These are phyloP conservation scores for Chironomus tentans DNA, from an alignment of 2,888 invertebrate species.

Conservation along the genomic window DNA sequence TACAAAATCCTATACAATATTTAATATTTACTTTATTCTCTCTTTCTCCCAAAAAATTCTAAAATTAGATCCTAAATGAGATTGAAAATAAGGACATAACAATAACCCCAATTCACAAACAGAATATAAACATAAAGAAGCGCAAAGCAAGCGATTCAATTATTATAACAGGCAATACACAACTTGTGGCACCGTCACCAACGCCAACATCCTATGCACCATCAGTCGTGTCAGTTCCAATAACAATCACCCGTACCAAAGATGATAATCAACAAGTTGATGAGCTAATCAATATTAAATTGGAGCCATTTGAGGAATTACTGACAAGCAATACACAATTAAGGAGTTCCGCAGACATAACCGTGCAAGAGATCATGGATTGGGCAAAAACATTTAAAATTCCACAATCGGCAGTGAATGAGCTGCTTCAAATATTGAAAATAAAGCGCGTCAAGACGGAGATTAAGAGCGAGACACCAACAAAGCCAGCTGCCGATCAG, in stretches of 20 bases:
- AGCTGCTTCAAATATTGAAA: conserved; percentile 15
- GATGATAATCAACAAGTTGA: conserved; percentile 16
- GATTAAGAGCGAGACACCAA: conserved; percentile 5
- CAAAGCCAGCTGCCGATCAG: not conserved
- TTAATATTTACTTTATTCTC: no score
- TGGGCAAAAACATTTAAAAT: conserved; percentile 23
- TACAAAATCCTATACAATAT: not conserved
- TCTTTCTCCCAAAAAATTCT: not conserved
- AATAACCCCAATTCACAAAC: conserved; percentile 20
- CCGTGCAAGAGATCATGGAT: conserved; percentile 17
- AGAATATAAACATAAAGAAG: conserved; percentile 5
- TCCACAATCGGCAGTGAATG: conserved; percentile 17
- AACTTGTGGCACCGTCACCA: conserved; percentile 9
- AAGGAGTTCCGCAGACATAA: conserved; percentile 19
- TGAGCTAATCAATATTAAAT: conserved; percentile 20
- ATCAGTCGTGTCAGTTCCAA: not conserved
- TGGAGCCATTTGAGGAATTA: conserved; percentile 19
- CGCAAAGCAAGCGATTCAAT: conserved; percentile 18
- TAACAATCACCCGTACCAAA: conserved; percentile 14
- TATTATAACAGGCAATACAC: conserved; percentile 14
- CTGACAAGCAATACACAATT: conserved; percentile 10
- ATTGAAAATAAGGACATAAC: conserved; percentile 25
- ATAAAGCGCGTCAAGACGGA: conserved; percentile 18
- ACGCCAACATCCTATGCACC: not conserved
- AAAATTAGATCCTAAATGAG: conserved; percentile 9